A percentile compares a stretch with the other conserved stretches of the same genome.
These are phyloP conservation scores for Drosophila demipolita DNA, from an alignment of 2,888 invertebrate species.

Conservation along the genomic window DNA sequence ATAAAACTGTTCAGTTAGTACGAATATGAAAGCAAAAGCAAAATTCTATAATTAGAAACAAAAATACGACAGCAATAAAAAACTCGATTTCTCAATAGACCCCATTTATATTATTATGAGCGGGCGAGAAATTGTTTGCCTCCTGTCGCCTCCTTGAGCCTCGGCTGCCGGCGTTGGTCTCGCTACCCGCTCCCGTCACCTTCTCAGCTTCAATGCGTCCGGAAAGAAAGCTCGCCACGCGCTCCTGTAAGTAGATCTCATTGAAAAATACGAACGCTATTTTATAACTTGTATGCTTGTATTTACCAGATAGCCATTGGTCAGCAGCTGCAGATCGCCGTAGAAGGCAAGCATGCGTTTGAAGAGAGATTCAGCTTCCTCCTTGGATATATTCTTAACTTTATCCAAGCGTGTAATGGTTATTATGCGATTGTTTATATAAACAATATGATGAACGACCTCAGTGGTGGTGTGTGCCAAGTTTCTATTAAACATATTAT, in stretches of 20 bases:
- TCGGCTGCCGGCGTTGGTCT: constrained; percentile 61
- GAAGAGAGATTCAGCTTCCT: constrained; percentile 85
- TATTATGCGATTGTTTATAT: constrained; percentile 88
- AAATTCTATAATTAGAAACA: constrained; percentile 81
- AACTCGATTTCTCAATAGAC: constrained; percentile 83
- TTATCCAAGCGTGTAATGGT: constrained; percentile 89
- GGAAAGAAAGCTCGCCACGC: constrained; percentile 88
- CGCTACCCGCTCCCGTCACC: constrained; percentile 82
- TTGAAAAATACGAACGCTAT: constrained; percentile 5
- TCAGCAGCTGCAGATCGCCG: constrained; percentile 76
- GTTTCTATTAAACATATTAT: constrained; percentile 77
- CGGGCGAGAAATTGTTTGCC: constrained; percentile 75
- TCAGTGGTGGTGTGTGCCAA: constrained; percentile 86
- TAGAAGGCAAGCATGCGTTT: constrained; percentile 80
- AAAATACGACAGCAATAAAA: constrained; percentile 80
- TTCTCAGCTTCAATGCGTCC: constrained; percentile 89
- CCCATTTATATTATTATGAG: constrained; percentile 85
- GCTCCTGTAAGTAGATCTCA: constrained; percentile 85
- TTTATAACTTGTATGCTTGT: background rate
- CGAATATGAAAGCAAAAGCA: constrained; percentile 78
- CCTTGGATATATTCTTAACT: constrained; percentile 86
- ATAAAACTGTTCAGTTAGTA: constrained; percentile 57
- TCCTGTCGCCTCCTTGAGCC: constrained; percentile 68
- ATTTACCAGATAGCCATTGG: constrained; percentile 81
- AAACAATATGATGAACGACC: constrained; percentile 87